phyloP scores from a whole-genome alignment of 2,888 invertebrate genomes.

The Eupithecia tripunctaria region DNA sequence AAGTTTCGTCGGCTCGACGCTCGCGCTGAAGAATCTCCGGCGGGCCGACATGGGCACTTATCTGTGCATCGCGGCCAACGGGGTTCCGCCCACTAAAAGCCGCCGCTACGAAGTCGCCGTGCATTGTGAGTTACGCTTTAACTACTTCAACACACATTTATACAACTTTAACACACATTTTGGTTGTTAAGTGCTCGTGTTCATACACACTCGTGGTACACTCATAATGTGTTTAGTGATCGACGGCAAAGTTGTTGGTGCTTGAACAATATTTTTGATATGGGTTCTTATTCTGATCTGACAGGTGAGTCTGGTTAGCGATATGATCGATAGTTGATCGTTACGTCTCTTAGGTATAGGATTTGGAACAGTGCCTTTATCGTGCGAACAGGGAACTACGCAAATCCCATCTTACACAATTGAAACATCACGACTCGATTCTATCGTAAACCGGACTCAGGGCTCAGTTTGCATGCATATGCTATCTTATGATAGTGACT shows the following conservation, averaged over 20 bases:
- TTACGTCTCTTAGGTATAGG: too few species aligned
- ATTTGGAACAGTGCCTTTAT: too few species aligned
- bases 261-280: background rate
- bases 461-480: background rate
- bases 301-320: too few species aligned
- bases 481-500: background rate
- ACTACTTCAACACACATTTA: background rate
- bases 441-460: background rate
- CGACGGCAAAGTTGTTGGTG: background rate
- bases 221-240: background rate
- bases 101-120: conserved; percentile 92
- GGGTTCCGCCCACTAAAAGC: conserved; percentile 92
- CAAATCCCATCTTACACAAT: too few species aligned
- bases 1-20: conserved; percentile 87
- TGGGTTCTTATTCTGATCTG: background rate
- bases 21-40: conserved; percentile 88
- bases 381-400: too few species aligned
- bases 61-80: conserved; percentile 93
- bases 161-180: background rate
- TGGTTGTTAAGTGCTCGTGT: background rate
- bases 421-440: too few species aligned
- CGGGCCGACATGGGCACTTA: conserved; percentile 94
- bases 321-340: too few species aligned
- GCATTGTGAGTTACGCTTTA: conserved; percentile 86
- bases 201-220: background rate